These are phyloP conservation scores for Adela reaumurella DNA, from an alignment of 2,888 invertebrate species.

Conservation along the genomic window DNA sequence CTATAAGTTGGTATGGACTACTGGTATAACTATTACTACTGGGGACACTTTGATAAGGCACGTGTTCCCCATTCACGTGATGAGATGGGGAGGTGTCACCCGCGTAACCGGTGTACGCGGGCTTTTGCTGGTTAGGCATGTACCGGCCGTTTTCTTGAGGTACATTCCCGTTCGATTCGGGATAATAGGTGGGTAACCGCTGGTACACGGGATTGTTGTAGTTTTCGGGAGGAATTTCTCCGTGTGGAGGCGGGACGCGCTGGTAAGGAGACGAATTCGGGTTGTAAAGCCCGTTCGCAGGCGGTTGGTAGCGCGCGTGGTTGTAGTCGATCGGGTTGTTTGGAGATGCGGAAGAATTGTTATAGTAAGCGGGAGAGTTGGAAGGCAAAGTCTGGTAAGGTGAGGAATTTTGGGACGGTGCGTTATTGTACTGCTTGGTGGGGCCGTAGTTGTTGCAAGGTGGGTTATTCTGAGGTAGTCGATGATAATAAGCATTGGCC, in stretches of 20 bases:
- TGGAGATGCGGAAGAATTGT: slow-evolving; percentile 50
- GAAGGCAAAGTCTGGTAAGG: slow-evolving; percentile 49
- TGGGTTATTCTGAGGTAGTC: slow-evolving; percentile 27
- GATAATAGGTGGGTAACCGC: slow-evolving; percentile 37
- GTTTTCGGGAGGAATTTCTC: slow-evolving; percentile 32
- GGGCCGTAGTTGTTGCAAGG: slow-evolving; percentile 22
- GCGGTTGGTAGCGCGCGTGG: slow-evolving; percentile 33
- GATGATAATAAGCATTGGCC: slow-evolving; percentile 41
- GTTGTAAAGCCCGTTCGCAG: slow-evolving; percentile 24
- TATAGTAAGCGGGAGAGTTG: slow-evolving; percentile 44
- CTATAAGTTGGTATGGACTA: slow-evolving; percentile 64
- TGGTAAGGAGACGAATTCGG: slow-evolving; percentile 50
- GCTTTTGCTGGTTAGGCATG: slow-evolving; percentile 33
- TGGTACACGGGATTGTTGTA: slow-evolving; percentile 35
- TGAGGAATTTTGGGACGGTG: slow-evolving; percentile 23
- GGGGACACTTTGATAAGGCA: slow-evolving; percentile 32
- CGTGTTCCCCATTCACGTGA: slow-evolving; percentile 21
- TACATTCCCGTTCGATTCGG: slow-evolving; percentile 22
- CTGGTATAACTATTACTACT: slow-evolving; percentile 36
- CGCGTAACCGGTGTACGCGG: slow-evolving; percentile 36
- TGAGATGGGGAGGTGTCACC: slow-evolving; percentile 18
- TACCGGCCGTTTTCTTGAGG: slow-evolving; percentile 28
- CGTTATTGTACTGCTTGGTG: slow-evolving; percentile 28
- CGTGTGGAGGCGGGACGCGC: slow-evolving; percentile 59
- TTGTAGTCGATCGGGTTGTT: slow-evolving; percentile 47